Evolutionary conservation across 1,140 invertebrate genomes (phyloP).

Genomic region (Aphelenchoides avenae): DNA sequence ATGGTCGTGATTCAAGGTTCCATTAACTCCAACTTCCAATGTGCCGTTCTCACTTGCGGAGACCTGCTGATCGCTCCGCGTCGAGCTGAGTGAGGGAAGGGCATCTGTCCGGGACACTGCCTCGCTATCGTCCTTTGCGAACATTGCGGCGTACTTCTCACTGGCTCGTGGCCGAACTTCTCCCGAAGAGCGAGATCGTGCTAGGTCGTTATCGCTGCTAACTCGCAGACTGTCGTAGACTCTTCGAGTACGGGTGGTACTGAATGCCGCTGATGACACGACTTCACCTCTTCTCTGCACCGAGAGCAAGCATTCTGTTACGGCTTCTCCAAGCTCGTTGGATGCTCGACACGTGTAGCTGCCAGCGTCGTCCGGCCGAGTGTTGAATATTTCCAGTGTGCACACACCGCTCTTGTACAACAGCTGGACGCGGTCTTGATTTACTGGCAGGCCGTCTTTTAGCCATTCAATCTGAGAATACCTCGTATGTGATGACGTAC

Average conservation of each 20-base stretch:
- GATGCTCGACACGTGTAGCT: constrained; percentile 87
- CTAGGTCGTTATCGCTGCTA: too few species aligned
- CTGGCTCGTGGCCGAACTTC: constrained; percentile 2
- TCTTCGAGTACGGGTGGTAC: constrained; percentile 1
- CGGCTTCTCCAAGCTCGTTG: constrained; percentile 84
- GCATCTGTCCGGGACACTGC: too few species aligned
- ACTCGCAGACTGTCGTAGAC: not conserved
- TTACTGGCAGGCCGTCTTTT: constrained; percentile 84
- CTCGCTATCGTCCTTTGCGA: too few species aligned
- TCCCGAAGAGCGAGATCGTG: not conserved
- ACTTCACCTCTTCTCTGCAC: constrained; percentile 75
- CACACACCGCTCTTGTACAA: constrained; percentile 85
- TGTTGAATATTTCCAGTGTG: constrained; percentile 63
- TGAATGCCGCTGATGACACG: not conserved
- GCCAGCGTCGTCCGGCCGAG: constrained; percentile 80
- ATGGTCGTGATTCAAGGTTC: too few species aligned
- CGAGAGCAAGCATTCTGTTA: constrained; percentile 89
- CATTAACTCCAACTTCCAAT: too few species aligned
- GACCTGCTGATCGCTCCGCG: too few species aligned
- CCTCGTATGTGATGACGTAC: not conserved
- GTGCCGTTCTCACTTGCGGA: too few species aligned
- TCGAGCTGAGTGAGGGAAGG: too few species aligned
- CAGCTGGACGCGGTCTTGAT: constrained; percentile 82
- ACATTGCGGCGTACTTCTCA: not conserved
- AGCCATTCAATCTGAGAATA: constrained; percentile 71